Percentiles rank a stretch among this genome's conserved stretches.
Conservation (phyloP, 37 sponge, comb jelly and placozoan species). For the Hormiphora californensis region DNA sequence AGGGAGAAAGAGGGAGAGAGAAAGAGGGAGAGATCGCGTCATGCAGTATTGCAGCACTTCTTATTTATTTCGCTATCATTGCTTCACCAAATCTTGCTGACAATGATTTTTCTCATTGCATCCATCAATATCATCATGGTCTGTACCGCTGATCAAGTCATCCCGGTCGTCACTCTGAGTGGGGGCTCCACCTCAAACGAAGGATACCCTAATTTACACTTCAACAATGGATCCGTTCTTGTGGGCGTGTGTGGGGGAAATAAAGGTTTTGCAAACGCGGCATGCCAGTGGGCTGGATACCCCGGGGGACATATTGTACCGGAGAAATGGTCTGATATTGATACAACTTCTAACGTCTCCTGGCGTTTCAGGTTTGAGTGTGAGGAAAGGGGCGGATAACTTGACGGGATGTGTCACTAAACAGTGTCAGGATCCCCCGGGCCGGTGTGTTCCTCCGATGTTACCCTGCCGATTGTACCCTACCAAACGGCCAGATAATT, state of each 20-base stretch:
- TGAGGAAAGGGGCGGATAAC: neutral
- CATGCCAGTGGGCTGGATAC: neutral
- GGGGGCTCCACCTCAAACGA: too few species aligned
- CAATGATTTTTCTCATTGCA: too few species aligned
- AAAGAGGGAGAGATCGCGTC: too few species aligned
- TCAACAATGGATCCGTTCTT: neutral
- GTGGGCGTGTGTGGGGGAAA: neutral
- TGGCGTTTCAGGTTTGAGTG: neutral
- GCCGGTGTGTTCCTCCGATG: neutral
- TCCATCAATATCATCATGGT: too few species aligned
- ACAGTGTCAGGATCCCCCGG: neutral
- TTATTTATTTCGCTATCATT: too few species aligned
- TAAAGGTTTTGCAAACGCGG: neutral
- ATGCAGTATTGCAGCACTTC: too few species aligned
- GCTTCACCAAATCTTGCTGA: too few species aligned
- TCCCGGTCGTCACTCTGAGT: too few species aligned
- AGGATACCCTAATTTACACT: neutral
- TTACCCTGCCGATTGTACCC: neutral
- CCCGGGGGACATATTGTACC: too few species aligned
- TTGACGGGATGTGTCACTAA: neutral
- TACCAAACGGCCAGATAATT: neutral
- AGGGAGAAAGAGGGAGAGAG: too few species aligned
- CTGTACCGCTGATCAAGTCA: too few species aligned
- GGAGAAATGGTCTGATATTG: too few species aligned
- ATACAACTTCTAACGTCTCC: neutral